Conservation (phyloP, 2,888 invertebrate species). For the Cephus sareptanus region DNA sequence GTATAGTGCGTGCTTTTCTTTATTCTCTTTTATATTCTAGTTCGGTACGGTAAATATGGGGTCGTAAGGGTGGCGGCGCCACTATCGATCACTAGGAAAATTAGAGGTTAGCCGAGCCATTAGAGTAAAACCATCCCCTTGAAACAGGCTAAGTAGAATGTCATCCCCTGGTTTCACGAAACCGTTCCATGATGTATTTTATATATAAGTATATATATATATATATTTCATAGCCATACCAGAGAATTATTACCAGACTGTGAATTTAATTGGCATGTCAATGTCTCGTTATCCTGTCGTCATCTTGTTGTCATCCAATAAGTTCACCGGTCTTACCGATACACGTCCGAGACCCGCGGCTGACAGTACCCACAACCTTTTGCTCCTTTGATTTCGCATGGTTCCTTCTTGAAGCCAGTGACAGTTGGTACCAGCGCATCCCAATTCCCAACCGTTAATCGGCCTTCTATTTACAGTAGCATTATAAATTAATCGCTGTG, state of each 20-base stretch:
- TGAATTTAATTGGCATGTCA: conserved; percentile 62
- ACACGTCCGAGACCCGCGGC: background rate
- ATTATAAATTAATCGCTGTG: conserved; percentile 53
- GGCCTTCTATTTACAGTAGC: conserved; percentile 5
- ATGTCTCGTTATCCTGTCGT: conserved; percentile 56
- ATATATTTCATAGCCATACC: conserved; percentile 19
- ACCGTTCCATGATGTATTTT: background rate
- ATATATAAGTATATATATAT: background rate
- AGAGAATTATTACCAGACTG: conserved; percentile 50
- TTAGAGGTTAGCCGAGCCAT: conserved; percentile 37
- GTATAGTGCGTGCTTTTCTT: background rate
- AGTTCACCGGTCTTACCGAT: background rate
- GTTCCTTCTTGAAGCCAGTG: conserved; percentile 41
- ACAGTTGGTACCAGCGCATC: conserved; percentile 53
- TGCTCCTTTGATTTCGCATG: background rate
- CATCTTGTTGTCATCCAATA: conserved; percentile 12
- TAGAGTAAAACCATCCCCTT: conserved; percentile 21
- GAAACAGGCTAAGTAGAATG: conserved; percentile 10
- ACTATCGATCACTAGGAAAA: conserved; percentile 36
- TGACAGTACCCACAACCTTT: background rate
- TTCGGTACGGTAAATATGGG: background rate
- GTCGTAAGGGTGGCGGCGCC: background rate
- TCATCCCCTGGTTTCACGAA: background rate
- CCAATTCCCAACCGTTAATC: conserved; percentile 12
- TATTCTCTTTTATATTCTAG: background rate